A percentile compares a stretch with the other conserved stretches of the same genome.
Conservation (phyloP, 1,140 invertebrate species). For the Whitmania pigra region DNA sequence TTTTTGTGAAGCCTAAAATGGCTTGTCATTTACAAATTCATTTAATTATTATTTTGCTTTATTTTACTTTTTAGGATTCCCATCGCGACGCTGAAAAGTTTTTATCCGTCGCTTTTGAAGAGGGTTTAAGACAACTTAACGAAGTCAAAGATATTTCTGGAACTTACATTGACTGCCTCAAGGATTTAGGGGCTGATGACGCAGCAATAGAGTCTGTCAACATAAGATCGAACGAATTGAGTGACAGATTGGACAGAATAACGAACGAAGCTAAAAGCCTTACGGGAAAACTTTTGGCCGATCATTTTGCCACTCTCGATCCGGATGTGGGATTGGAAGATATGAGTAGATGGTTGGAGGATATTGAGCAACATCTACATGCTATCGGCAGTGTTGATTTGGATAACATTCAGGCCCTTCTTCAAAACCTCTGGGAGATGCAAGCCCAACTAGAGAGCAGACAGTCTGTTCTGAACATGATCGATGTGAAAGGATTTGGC, state of each 20-base stretch:
- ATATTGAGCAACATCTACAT: not conserved
- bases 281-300: not conserved
- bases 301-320: not conserved
- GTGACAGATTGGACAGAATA: slow-evolving; percentile 1
- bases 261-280: not conserved
- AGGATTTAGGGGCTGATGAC: not conserved
- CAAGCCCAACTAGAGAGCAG: not conserved
- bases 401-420: not conserved
- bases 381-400: not conserved
- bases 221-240: not conserved
- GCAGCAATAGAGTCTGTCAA: not conserved
- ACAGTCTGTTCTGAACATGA: not conserved
- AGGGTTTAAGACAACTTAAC: not conserved
- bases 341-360: not conserved
- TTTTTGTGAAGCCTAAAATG: no score
- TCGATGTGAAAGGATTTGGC: no score
- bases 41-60: no score
- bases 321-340: not conserved
- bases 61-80: no score
- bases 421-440: not conserved
- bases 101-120: not conserved
- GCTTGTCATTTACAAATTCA: no score
- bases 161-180: slow-evolving; percentile 10
- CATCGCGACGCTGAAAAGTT: not conserved
- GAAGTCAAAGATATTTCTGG: not conserved